Base-by-base conservation (phyloP, 2,113 vertebrate genomes). In the Mobula hypostoma region DNA sequence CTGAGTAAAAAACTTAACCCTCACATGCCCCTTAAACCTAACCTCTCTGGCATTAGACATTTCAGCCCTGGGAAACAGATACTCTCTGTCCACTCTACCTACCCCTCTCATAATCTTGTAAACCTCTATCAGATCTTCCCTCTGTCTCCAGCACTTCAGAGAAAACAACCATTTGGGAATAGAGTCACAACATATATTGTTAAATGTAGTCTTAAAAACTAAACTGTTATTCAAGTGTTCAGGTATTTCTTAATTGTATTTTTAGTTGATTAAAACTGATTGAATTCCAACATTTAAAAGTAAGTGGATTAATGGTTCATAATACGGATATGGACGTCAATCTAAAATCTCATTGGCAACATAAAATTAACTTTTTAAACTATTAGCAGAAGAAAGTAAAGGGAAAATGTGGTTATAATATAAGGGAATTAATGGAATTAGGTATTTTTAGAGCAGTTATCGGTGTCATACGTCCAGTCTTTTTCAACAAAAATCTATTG, bases 401-500 rank as follows among this genome's bases (percentile, higher is more conserved):
- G 21, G 15, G 21, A 19, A 24, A 74, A 74, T 6, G 5, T 74
- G 72, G 72, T 21, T 74, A 27, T 83, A 27, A 8, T 7, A 56
- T 3, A 85, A 61, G 21, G 79, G 79, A 48, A 14, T 19, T 29
- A 27, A 12, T 85, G 40, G 48, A 56, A 48, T 48, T 48, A 48
- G 11, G 56, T 87, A 58, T n/a, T 58, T n/a, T 63, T 29, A 88
- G 85, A 88, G n/a, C n/a, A 68, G 7, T 70, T 68, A 7, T n/a
- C 56, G 17, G n/a, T 91, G 87, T 15, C 17, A 32, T 70, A 36
- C 66, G 36, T 21, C 17, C 32, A 40, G 63, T 78, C 85, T 14
- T 68, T 36, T n/a, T 93, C 1, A 66, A 82, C 95, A 74, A 29
- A 74, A 29, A 95, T 32, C n/a, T 80, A 21, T 94, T 94, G 76